These are phyloP conservation scores for Engraulis encrasicolus DNA, from an alignment of 2,113 vertebrate species.

Conservation along the genomic window DNA sequence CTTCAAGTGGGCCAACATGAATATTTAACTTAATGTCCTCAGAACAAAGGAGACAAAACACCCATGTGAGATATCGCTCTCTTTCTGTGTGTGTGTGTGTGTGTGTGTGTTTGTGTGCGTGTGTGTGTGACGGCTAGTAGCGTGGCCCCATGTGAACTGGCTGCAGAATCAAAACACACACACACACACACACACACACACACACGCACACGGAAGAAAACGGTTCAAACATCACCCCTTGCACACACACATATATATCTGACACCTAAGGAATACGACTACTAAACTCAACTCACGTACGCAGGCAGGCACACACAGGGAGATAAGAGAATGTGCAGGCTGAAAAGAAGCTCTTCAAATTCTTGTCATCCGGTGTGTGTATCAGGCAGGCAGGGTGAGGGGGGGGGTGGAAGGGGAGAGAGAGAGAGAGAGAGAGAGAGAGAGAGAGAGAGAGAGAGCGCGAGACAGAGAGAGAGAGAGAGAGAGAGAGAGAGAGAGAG, in stretches of 20 bases:
- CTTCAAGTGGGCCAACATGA: conserved; percentile 12
- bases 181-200: neutral
- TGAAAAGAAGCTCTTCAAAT: neutral
- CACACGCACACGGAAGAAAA: neutral
- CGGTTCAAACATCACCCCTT: neutral
- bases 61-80: conserved; percentile 12
- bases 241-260: neutral
- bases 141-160: neutral
- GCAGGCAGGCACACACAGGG: neutral
- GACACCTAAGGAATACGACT: neutral
- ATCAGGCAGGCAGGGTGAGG: neutral
- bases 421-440: neutral
- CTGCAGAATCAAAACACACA: neutral
- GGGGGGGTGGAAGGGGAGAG: neutral
- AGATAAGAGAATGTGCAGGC: neutral
- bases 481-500: neutral
- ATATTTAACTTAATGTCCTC: neutral
- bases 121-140: neutral
- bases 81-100: neutral
- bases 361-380: neutral
- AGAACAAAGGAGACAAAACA: neutral
- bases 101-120: conserved; percentile 13
- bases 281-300: neutral
- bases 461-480: neutral
- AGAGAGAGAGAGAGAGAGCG: neutral